Base-by-base conservation (phyloP, 2,113 vertebrate genomes). In the Macrotis lagotis region DNA sequence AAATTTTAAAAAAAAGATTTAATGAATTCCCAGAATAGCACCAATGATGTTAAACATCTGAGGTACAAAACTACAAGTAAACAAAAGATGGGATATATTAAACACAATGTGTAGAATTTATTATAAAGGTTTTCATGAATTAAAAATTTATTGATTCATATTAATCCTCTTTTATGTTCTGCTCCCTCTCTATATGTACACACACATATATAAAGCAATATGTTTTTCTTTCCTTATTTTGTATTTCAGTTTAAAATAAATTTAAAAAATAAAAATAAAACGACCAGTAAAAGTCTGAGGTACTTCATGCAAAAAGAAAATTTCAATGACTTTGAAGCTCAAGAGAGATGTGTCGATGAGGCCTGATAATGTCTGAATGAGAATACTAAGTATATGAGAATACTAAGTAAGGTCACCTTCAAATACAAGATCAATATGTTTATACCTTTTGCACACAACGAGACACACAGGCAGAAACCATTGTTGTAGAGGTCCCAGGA, bases 381-480 rank as follows among this genome's bases (percentile, higher is more conserved):
- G 11, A 8, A 47, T 47, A n/a, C n/a, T n/a, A n/a, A n/a, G n/a
- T n/a, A n/a, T n/a, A n/a, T n/a, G n/a, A n/a, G n/a, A 24, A 12
- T 0, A 50, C 11, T 49, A 16, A 37, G 7, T 8, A 55, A 10
- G 90, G 48, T n/a, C 31, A 47, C 53, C 50, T 52, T 88, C 91
- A 51, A 91, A 53, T n/a, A 51, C 89, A 92, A 44, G 31, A 19
- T 37, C 50, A n/a, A 88, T 10, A 53, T 19, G n/a, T 88, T 59
- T 49, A 28, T 98, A 99, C 99, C 99, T 99, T 99, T 0, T 99
- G 98, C 97, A 99, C 83, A 88, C 99, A 99, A 92, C 99, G 99
- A 44, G 99, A 99, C 90, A 99, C 98, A 90, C 99, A 99, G 66
- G 99, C 99, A 0, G 99, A 99, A 96, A 99, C 96, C 99, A 99